These are phyloP conservation scores for Dascillus cervinus DNA, from an alignment of 2,888 invertebrate genomes.

Conservation along the genomic window DNA sequence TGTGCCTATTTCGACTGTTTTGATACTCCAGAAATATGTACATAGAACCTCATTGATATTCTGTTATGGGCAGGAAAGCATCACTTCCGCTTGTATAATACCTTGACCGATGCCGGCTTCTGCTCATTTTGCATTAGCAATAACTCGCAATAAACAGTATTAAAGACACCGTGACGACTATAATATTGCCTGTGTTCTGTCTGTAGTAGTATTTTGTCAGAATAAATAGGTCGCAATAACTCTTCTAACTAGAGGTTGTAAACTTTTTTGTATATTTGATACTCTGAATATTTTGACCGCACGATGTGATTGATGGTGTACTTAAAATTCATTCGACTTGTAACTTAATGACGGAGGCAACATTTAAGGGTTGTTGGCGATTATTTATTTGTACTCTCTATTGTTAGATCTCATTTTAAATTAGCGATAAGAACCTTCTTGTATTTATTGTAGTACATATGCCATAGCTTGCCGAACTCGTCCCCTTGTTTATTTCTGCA, in stretches of 20 bases:
- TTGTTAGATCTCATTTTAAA: conserved; percentile 17
- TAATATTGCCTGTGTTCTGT: conserved; percentile 11
- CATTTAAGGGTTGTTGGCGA: neutral
- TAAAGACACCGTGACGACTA: conserved; percentile 23
- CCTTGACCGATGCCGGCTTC: conserved; percentile 26
- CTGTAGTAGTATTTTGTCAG: conserved; percentile 9
- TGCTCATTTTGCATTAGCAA: conserved; percentile 45
- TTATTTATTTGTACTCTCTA: conserved; percentile 8
- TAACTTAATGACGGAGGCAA: neutral
- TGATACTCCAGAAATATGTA: conserved; percentile 22
- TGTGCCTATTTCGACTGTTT: conserved; percentile 34
- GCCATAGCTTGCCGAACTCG: conserved; percentile 31
- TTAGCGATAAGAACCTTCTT: conserved; percentile 14
- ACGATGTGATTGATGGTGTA: neutral
- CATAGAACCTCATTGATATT: conserved; percentile 26
- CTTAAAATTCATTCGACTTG: neutral
- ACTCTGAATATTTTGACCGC: neutral
- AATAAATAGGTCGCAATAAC: conserved; percentile 15
- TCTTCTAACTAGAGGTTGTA: conserved; percentile 2
- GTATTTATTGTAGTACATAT: conserved; percentile 26
- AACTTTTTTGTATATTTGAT: neutral
- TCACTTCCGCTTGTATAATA: conserved; percentile 18
- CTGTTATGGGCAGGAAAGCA: conserved; percentile 29
- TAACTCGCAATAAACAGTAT: conserved; percentile 50
- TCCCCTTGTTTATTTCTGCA: conserved; percentile 26